Conservation (phyloP, 2,113 vertebrate species). For the Ophiodon elongatus region DNA sequence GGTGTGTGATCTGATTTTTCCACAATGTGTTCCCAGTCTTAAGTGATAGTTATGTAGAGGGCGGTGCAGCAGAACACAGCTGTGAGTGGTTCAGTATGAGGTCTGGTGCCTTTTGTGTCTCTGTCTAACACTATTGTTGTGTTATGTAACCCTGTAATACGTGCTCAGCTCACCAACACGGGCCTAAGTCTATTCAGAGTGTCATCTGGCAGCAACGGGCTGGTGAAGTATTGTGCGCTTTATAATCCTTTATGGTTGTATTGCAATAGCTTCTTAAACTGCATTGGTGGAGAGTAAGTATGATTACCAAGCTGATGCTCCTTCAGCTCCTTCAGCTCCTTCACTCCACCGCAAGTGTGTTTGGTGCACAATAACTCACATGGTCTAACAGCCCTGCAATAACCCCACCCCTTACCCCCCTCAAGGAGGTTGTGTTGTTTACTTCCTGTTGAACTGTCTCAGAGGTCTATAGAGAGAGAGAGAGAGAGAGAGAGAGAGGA, state of each 20-base stretch:
- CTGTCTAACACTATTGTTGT: background rate
- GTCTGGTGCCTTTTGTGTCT: conserved; percentile 1
- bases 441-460: background rate
- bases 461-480: too few species aligned
- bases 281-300: background rate
- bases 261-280: background rate
- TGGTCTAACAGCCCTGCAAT: background rate
- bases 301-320: background rate
- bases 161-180: background rate
- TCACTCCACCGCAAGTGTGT: background rate
- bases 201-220: background rate
- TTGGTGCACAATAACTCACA: background rate
- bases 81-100: background rate
- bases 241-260: background rate
- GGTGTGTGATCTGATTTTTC: background rate
- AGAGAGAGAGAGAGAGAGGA: too few species aligned
- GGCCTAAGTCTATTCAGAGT: conserved; percentile 32
- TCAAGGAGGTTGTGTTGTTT: background rate
- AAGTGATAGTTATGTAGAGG: background rate
- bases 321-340: background rate
- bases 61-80: background rate
- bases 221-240: conserved; percentile 2
- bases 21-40: background rate
- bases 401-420: too few species aligned
- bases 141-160: background rate